Evolutionary conservation across 2,797 vertebrate genomes (phyloP).

Genomic region (Australoheros facetus): DNA sequence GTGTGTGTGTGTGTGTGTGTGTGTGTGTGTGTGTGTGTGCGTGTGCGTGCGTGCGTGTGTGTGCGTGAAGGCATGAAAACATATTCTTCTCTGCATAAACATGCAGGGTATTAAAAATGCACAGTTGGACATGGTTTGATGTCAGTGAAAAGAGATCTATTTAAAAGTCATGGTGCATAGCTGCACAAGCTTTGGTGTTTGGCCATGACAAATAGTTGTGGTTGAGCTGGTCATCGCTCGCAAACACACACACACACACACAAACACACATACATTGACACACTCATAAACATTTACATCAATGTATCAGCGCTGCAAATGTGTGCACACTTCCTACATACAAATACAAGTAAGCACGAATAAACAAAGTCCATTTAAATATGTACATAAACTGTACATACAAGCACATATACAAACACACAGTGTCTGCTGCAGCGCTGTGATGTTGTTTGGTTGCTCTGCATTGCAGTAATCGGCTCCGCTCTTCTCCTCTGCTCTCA

Average conservation of each 20-base stretch:
- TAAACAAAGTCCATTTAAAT: constrained; percentile 54
- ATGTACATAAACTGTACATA: constrained; percentile 64
- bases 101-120: constrained; percentile 68
- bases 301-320: constrained; percentile 23
- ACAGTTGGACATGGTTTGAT: constrained; percentile 70
- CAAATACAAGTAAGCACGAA: constrained; percentile 31
- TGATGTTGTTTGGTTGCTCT: constrained; percentile 69
- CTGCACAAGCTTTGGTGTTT: constrained; percentile 75
- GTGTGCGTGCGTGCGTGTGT: constrained; percentile 6
- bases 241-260: constrained; percentile 41
- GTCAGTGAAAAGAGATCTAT: constrained; percentile 71
- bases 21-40: not conserved
- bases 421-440: constrained; percentile 45
- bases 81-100: constrained; percentile 72
- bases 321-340: constrained; percentile 11
- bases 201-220: constrained; percentile 75
- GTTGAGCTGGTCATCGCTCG: constrained; percentile 58
- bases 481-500: constrained; percentile 65
- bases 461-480: constrained; percentile 77
- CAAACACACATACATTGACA: not conserved
- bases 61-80: constrained; percentile 44
- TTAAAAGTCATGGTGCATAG: constrained; percentile 76
- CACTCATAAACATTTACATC: constrained; percentile 46
- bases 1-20: constrained; percentile 10
- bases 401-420: constrained; percentile 38